phyloP scores from a whole-genome alignment of 2,797 vertebrate species.

The Liasis olivaceus region DNA sequence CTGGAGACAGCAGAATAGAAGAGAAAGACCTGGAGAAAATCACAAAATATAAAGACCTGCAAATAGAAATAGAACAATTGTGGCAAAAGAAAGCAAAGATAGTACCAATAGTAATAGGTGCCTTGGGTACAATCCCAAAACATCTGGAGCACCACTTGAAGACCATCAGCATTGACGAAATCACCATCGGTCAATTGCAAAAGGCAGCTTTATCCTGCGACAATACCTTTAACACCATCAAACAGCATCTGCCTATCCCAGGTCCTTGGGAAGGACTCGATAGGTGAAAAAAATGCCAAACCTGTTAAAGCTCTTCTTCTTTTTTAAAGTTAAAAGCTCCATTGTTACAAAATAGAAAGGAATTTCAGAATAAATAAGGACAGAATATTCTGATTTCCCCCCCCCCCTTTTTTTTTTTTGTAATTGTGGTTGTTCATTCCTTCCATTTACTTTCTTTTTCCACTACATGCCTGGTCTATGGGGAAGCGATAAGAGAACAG shows the following conservation, averaged over 20 bases:
- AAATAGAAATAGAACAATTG: too few relatives aligned
- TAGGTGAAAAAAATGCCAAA: background rate
- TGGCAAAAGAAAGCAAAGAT: too few relatives aligned
- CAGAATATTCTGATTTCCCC: background rate
- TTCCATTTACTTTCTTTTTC: constrained; percentile 58
- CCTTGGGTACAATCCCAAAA: too few relatives aligned
- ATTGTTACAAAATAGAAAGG: background rate
- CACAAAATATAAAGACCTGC: too few relatives aligned
- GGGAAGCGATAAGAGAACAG: constrained; percentile 68
- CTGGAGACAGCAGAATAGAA: too few relatives aligned
- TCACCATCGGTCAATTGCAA: too few relatives aligned
- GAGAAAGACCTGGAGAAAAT: too few relatives aligned
- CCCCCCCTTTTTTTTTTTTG: background rate
- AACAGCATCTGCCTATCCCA: background rate
- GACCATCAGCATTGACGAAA: too few relatives aligned
- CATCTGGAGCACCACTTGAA: too few relatives aligned
- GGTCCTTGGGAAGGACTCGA: background rate
- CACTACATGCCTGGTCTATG: constrained; percentile 52
- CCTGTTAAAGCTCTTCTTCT: background rate
- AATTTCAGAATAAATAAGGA: background rate
- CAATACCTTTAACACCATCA: background rate
- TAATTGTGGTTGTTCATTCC: constrained; percentile 31
- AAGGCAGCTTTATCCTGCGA: background rate
- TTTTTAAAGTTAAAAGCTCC: background rate
- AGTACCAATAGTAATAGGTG: too few relatives aligned